A percentile compares a stretch with the other conserved stretches of the same genome.
Conservation (phyloP, 1,140 invertebrate genomes). For the Drosophila novamexicana region DNA sequence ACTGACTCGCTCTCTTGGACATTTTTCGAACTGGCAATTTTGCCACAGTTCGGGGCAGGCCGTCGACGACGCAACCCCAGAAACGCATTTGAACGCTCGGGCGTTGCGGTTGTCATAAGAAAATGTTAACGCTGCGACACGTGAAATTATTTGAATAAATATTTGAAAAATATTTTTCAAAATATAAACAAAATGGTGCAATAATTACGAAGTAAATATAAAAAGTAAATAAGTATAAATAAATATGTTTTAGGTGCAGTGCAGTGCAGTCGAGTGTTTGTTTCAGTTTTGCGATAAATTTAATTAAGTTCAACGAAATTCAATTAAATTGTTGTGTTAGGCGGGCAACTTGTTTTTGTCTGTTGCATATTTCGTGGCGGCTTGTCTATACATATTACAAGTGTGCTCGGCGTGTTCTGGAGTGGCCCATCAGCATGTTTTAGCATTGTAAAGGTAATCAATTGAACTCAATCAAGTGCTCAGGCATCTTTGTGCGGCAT, state of each 20-base stretch:
- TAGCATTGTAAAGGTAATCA: constrained; percentile 16
- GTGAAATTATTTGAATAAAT: constrained; percentile 37
- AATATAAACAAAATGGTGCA: constrained; percentile 29
- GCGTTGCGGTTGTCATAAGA: constrained; percentile 68
- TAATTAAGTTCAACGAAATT: constrained; percentile 16
- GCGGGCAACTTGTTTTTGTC: not conserved
- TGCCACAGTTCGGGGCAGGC: constrained; percentile 13
- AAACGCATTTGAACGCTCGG: constrained; percentile 73
- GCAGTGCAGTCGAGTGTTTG: constrained; percentile 8
- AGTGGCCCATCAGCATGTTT: constrained; percentile 22
- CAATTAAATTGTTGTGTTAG: constrained; percentile 7
- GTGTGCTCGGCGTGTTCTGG: no score
- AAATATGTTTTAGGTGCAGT: constrained; percentile 10
- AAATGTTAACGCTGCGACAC: constrained; percentile 46
- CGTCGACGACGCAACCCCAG: constrained; percentile 62
- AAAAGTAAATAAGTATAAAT: constrained; percentile 3
- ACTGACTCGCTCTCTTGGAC: constrained; percentile 28
- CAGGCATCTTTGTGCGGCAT: not conserved
- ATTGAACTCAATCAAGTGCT: constrained; percentile 20
- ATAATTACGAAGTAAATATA: constrained; percentile 26
- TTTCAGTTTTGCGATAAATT: constrained; percentile 10
- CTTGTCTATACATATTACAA: no score
- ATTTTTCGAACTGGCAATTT: constrained; percentile 62
- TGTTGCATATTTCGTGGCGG: constrained; percentile 42
- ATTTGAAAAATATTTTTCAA: constrained; percentile 23